Base-by-base conservation (phyloP, 2,888 invertebrate genomes). In the Orthonevra nobilis region DNA sequence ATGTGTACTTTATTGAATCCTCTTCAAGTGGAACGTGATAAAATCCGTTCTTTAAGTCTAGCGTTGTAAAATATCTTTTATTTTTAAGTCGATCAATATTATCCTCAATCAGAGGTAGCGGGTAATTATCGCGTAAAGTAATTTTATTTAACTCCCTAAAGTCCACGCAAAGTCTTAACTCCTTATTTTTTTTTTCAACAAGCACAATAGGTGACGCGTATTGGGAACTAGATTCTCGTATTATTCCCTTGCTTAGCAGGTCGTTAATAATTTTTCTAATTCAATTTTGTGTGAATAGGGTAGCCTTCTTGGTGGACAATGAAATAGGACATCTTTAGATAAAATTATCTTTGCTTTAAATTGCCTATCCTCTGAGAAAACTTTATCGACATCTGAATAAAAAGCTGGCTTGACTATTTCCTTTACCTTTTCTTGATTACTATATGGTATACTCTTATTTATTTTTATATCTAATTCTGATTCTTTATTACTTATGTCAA, bases 1-100 rank as follows among this genome's bases (percentile, higher is more conserved):
- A n/a, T n/a, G n/a, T n/a, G n/a, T n/a, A n/a, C n/a, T n/a, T n/a
- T n/a, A n/a, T n/a, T n/a, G n/a, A n/a, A n/a, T n/a, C n/a, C n/a
- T n/a, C n/a, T n/a, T n/a, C n/a, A n/a, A n/a, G n/a, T n/a, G n/a
- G n/a, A n/a, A n/a, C n/a, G n/a, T n/a, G n/a, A n/a, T n/a, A n/a
- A n/a, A n/a, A n/a, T n/a, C 77, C 42, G 1, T 15, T 36, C 15
- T 36, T 36, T n/a, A 4, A 36, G 12, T 36, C 7, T 14, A 36
- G 82, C 73, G 7, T 63, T 83, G 83, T 4, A 56, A 82, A 84
- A 50, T 74, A 79, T 15, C 40, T 50, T 50, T 83, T 83, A 4
- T 66, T 72, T 9, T 34, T 15, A n/a, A 83, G 38, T 1, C 19
- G 19, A 50, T 81, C 74, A n/a, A 23, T 40, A 17, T 36, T 20